A percentile compares a stretch with the other conserved stretches of the same genome.
These are phyloP conservation scores for Phrynocephalus forsythii DNA, from an alignment of 2,797 vertebrate species.

Conservation along the genomic window DNA sequence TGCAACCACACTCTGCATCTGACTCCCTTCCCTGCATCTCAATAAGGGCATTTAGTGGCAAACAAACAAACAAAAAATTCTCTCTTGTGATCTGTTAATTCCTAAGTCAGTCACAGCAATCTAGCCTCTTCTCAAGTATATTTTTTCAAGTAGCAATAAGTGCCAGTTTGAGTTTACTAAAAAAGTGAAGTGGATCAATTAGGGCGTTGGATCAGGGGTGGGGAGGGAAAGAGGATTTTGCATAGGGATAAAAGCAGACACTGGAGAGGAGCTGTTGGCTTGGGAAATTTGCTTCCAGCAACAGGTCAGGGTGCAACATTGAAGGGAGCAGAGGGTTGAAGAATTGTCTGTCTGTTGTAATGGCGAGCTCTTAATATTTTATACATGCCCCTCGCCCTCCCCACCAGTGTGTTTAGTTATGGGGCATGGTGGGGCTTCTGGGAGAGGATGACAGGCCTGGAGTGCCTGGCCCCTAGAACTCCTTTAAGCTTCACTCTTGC, in stretches of 20 bases:
- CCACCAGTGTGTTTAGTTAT: conserved; percentile 50
- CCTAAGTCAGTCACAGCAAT: conserved; percentile 25
- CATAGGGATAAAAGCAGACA: conserved; percentile 14
- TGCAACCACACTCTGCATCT: conserved; percentile 23
- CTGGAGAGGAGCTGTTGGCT: conserved; percentile 9
- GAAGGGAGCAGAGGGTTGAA: conserved; percentile 34
- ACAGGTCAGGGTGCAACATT: conserved; percentile 22
- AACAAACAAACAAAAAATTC: conserved; percentile 8
- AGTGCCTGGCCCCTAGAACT: neutral
- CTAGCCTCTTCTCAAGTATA: conserved; percentile 33
- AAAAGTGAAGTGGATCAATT: conserved; percentile 19
- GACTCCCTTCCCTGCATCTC: conserved; percentile 35
- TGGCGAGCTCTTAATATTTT: conserved; percentile 29
- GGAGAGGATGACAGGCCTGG: conserved; percentile 4
- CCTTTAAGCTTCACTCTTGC: conserved; percentile 72
- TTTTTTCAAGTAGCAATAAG: conserved; percentile 54
- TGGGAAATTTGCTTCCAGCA: conserved; percentile 10
- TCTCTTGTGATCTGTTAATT: conserved; percentile 22
- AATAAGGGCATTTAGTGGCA: conserved; percentile 43
- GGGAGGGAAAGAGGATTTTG: conserved; percentile 19
- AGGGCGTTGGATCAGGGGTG: conserved; percentile 17
- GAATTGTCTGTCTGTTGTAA: conserved; percentile 24
- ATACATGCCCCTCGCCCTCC: conserved; percentile 29
- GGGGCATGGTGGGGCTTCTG: conserved; percentile 22
- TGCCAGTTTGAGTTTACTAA: conserved; percentile 39